These are phyloP conservation scores for Paramacrobiotus metropolitanus DNA, from an alignment of 1,140 invertebrate genomes.

Conservation along the genomic window DNA sequence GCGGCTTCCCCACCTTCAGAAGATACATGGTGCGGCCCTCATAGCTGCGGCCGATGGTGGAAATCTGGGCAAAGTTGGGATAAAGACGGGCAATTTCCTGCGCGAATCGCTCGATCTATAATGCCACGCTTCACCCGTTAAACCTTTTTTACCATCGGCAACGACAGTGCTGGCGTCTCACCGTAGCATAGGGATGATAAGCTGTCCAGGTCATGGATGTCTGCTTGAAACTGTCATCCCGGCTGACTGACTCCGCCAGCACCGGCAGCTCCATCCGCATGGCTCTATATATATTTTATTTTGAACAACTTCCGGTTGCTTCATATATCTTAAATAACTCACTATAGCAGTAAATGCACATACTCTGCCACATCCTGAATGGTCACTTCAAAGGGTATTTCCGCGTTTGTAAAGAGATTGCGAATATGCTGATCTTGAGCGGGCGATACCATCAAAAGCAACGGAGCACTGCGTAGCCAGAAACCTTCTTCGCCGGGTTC, in stretches of 20 bases:
- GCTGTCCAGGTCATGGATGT: neutral
- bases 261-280: neutral
- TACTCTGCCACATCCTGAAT: neutral
- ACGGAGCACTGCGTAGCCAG: too few relatives aligned
- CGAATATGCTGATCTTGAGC: too few relatives aligned
- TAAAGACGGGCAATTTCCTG: slow-evolving; percentile 23
- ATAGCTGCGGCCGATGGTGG: slow-evolving; percentile 45
- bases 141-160: too few relatives aligned
- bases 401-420: too few relatives aligned
- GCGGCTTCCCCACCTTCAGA: slow-evolving; percentile 29
- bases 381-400: too few relatives aligned
- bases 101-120: neutral
- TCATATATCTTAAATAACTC: neutral
- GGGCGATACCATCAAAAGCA: too few relatives aligned
- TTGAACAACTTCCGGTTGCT: neutral
- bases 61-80: slow-evolving; percentile 34
- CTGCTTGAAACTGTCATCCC: too few relatives aligned
- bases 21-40: slow-evolving; percentile 47
- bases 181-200: neutral
- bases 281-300: neutral
- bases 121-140: neutral
- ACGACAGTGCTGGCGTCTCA: too few relatives aligned
- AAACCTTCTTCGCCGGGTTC: too few relatives aligned
- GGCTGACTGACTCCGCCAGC: too few relatives aligned
- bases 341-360: neutral